Conservation (phyloP, 2,888 invertebrate species). For the Serripes groenlandicus region DNA sequence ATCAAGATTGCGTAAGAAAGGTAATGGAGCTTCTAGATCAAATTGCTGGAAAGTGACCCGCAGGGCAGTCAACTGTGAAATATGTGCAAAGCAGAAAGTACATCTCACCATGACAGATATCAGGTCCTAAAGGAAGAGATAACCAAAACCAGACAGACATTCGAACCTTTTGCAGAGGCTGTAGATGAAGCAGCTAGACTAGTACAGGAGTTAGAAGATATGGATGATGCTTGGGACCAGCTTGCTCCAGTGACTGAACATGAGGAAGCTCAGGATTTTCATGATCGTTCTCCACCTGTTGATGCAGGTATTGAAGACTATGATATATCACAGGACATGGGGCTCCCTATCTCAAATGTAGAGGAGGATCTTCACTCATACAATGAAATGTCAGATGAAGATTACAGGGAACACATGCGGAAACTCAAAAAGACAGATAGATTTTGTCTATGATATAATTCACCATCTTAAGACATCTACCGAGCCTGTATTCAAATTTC, state of each 20-base stretch:
- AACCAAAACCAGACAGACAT: conserved; percentile 31
- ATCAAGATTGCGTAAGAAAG: background rate
- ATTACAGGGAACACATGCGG: conserved; percentile 1
- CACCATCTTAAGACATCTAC: background rate
- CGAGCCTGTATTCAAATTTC: background rate
- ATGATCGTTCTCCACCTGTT: no score
- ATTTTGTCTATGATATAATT: background rate
- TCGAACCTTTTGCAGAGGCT: conserved; percentile 50
- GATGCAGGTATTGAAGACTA: conserved; percentile 50
- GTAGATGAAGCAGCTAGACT: conserved; percentile 48
- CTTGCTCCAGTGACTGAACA: conserved; percentile 61
- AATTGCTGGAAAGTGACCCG: background rate
- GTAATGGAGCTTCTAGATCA: background rate
- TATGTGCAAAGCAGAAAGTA: background rate
- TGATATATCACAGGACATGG: conserved; percentile 61
- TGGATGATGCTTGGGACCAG: conserved; percentile 52
- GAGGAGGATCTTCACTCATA: background rate
- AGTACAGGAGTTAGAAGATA: conserved; percentile 28
- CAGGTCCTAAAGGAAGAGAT: no score
- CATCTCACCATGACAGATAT: no score
- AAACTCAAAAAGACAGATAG: background rate
- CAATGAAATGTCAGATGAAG: background rate
- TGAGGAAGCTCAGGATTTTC: conserved; percentile 30
- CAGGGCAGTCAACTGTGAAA: background rate
- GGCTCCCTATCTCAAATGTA: conserved; percentile 31